Evolutionary conservation across 2,888 invertebrate species (phyloP).

Genomic region (Chaetogeoica ovagalla): DNA sequence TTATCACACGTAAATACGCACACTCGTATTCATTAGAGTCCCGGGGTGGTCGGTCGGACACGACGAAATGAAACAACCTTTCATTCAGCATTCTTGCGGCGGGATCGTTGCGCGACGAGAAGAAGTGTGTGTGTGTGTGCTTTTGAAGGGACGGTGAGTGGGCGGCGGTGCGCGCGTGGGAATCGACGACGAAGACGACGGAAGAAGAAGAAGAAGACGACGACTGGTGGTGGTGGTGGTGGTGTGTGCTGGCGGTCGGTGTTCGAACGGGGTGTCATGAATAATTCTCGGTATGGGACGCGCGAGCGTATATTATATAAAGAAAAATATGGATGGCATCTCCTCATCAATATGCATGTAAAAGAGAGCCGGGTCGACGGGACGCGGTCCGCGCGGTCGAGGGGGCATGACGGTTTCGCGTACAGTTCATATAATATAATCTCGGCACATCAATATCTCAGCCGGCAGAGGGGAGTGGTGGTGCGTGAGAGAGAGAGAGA

Average conservation of each 20-base stretch:
- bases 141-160: no score
- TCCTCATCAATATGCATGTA: constrained; percentile 48
- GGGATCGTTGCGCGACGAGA: no score
- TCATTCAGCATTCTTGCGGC: neutral
- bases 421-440: constrained; percentile 35
- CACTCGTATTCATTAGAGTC: no score
- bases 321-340: constrained; percentile 52
- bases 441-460: constrained; percentile 50
- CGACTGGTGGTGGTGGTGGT: no score
- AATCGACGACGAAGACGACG: neutral
- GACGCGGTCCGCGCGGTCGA: neutral
- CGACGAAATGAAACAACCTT: constrained; percentile 29
- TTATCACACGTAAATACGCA: no score
- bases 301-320: constrained; percentile 14
- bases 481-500: constrained; percentile 10
- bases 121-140: no score
- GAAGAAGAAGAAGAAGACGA: no score
- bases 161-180: neutral
- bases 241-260: no score
- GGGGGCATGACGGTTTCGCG: constrained; percentile 26
- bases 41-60: neutral
- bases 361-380: neutral
- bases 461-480: neutral
- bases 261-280: constrained; percentile 39
- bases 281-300: constrained; percentile 42